Evolutionary conservation across 2,113 vertebrate species (phyloP).

Genomic region (Uropsilus gracilis): DNA sequence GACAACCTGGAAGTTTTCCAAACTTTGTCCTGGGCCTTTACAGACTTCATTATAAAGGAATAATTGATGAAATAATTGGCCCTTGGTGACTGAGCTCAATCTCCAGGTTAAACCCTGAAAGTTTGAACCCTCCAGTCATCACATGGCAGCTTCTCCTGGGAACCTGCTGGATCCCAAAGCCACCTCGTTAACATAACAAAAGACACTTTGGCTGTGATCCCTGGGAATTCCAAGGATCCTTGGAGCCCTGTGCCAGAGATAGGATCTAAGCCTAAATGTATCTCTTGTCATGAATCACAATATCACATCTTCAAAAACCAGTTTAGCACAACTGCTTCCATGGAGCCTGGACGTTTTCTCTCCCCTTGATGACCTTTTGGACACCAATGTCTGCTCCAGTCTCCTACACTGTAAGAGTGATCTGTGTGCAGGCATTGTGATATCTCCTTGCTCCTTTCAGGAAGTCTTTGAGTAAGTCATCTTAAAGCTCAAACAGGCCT

Average conservation of each 20-base stretch:
- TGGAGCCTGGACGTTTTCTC: not conserved
- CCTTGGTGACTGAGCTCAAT: not conserved
- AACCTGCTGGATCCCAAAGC: not conserved
- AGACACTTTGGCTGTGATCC: not conserved
- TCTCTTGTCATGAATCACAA: not conserved
- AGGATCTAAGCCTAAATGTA: not conserved
- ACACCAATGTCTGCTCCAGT: no score
- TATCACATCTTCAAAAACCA: not conserved
- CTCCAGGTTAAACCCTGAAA: not conserved
- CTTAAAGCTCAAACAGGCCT: not conserved
- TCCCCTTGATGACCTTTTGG: not conserved
- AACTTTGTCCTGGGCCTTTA: not conserved
- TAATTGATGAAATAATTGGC: not conserved
- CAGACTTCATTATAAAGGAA: not conserved
- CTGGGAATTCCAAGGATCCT: not conserved
- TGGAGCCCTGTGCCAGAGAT: not conserved
- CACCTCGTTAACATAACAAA: not conserved
- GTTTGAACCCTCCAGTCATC: not conserved
- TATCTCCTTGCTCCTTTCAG: not conserved
- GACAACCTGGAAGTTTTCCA: not conserved
- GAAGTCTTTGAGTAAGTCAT: not conserved
- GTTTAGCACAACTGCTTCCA: not conserved
- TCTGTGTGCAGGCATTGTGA: not conserved
- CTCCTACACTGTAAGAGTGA: rapidly evolving
- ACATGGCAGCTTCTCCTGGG: not conserved